Percentiles rank a stretch among this genome's conserved stretches.
These are phyloP conservation scores for Operophtera brumata DNA, from an alignment of 2,888 invertebrate species.

Conservation along the genomic window DNA sequence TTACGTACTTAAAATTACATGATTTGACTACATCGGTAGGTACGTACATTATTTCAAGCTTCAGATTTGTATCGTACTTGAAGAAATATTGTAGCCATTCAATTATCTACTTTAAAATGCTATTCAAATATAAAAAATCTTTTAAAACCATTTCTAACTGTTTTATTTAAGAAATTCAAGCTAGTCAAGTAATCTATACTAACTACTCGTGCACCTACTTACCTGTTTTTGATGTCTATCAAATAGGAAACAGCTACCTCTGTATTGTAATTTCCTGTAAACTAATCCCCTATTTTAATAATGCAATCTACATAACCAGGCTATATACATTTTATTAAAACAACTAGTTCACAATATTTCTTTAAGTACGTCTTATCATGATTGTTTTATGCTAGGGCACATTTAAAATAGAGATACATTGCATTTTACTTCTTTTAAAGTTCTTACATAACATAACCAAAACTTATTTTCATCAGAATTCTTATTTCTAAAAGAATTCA, in stretches of 20 bases:
- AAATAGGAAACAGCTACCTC: too few species aligned
- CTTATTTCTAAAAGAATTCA: not conserved
- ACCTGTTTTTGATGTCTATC: too few species aligned
- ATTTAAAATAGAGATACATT: not conserved
- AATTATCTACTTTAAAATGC: not conserved
- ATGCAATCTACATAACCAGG: too few species aligned
- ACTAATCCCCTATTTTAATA: too few species aligned
- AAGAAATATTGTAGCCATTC: not conserved
- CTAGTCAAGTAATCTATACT: too few species aligned
- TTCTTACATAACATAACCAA: too few species aligned
- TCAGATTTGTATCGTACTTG: slow-evolving; percentile 9
- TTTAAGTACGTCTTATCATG: not conserved
- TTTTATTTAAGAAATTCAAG: too few species aligned
- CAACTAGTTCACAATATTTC: not conserved
- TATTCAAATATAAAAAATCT: not conserved
- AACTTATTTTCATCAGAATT: not conserved
- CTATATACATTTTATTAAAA: not conserved
- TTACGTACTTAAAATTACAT: slow-evolving; percentile 11
- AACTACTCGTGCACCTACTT: too few species aligned
- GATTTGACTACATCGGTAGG: slow-evolving; percentile 11
- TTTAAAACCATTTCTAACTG: too few species aligned
- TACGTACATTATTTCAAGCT: slow-evolving; percentile 30
- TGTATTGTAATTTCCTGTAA: too few species aligned
- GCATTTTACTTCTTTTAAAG: not conserved
- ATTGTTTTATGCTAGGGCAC: not conserved